Percentiles rank a stretch among this genome's conserved stretches.
Evolutionary conservation across 2,113 vertebrate species (phyloP).

Genomic region (Bufo bufo): DNA sequence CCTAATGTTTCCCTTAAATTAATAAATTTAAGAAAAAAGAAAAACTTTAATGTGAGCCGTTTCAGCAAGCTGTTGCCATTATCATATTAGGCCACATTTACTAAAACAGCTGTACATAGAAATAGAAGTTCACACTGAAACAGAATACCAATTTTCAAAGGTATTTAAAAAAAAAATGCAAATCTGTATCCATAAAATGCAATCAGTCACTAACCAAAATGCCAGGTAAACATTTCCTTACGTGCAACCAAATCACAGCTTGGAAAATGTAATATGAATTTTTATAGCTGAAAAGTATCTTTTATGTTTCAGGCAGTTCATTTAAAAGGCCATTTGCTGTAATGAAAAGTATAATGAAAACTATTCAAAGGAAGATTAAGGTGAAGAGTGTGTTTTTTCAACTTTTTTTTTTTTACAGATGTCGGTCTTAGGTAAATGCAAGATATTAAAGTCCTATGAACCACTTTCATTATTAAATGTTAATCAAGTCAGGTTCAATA

Average conservation of each 20-base stretch:
- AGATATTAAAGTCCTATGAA: conserved; percentile 9
- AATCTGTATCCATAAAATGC: conserved; percentile 5
- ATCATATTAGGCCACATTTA: neutral
- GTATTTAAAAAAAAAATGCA: neutral
- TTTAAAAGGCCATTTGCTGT: conserved; percentile 32
- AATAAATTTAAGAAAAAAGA: neutral
- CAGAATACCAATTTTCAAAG: neutral
- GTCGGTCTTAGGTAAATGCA: conserved; percentile 25
- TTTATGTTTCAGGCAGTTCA: conserved; percentile 28
- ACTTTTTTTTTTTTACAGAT: conserved; percentile 16
- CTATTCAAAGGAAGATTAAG: conserved; percentile 30
- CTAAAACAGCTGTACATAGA: neutral
- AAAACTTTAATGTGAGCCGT: neutral
- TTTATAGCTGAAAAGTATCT: conserved; percentile 19
- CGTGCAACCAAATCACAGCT: conserved; percentile 6
- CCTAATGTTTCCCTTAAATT: neutral
- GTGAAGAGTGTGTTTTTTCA: neutral
- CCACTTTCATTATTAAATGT: conserved; percentile 16
- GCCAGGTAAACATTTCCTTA: conserved; percentile 25
- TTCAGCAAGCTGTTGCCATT: neutral
- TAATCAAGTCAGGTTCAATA: conserved; percentile 26
- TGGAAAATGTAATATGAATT: conserved; percentile 30
- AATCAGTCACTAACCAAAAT: conserved; percentile 25
- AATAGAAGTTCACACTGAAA: neutral
- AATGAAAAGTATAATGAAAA: conserved; percentile 44